phyloP scores from a whole-genome alignment of 2,888 invertebrate species.

The Eupithecia dodoneata region DNA sequence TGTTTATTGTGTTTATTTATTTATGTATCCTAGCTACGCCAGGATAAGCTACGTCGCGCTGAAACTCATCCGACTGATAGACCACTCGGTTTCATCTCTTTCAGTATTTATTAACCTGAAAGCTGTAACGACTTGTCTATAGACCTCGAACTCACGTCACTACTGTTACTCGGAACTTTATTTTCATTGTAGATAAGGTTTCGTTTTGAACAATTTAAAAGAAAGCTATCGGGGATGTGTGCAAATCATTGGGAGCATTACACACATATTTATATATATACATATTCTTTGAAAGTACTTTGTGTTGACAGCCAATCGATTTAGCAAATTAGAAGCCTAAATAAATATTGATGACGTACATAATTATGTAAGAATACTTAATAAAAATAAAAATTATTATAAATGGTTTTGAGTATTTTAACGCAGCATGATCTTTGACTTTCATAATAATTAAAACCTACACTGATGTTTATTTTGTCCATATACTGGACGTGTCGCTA shows the following conservation, averaged over 20 bases:
- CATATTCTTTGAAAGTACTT: too few relatives aligned
- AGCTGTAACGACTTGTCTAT: slow-evolving; percentile 18
- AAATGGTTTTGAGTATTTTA: too few relatives aligned
- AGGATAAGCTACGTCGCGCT: not conserved
- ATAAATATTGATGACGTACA: too few relatives aligned
- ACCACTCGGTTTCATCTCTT: slow-evolving; percentile 27
- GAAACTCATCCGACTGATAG: slow-evolving; percentile 33
- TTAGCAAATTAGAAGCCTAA: too few relatives aligned
- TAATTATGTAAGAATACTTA: too few relatives aligned
- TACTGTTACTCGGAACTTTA: not conserved
- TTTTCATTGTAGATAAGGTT: not conserved
- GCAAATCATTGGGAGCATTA: not conserved
- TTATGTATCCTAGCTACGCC: not conserved
- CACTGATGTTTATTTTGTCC: not conserved
- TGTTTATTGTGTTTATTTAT: too few relatives aligned
- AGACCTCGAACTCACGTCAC: slow-evolving; percentile 4
- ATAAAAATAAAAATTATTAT: too few relatives aligned
- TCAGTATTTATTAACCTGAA: slow-evolving; percentile 36
- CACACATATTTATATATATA: too few relatives aligned
- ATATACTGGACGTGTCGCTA: not conserved
- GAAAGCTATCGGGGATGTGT: not conserved
- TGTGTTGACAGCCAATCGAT: too few relatives aligned
- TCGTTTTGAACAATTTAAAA: not conserved
- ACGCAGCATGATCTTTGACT: too few relatives aligned
- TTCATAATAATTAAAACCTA: too few relatives aligned